These are phyloP conservation scores for Bimastos eiseni DNA, from an alignment of 2,888 invertebrate genomes.

Conservation along the genomic window DNA sequence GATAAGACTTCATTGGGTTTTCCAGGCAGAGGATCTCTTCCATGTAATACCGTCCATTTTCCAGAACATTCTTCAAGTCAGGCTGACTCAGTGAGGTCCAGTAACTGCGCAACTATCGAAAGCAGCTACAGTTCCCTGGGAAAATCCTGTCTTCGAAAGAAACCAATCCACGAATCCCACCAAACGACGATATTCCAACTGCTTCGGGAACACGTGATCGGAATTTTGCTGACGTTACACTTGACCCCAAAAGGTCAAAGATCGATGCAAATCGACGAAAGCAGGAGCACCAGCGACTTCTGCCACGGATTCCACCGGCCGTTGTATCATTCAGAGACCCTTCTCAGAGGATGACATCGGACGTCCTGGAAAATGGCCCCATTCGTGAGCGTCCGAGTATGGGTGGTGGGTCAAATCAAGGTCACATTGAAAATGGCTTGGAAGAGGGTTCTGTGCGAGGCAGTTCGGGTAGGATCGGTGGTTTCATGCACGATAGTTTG, in stretches of 20 bases:
- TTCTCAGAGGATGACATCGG: background rate
- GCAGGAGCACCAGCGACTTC: background rate
- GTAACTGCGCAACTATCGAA: background rate
- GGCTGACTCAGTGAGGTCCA: background rate
- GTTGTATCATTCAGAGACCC: background rate
- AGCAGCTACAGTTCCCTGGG: background rate
- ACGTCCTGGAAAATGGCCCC: background rate
- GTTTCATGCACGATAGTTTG: background rate
- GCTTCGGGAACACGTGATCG: background rate
- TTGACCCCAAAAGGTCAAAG: background rate
- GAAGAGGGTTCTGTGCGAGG: background rate
- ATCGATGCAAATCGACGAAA: background rate
- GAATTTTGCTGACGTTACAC: background rate
- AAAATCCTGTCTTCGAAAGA: conserved; percentile 13
- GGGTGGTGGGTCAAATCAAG: background rate
- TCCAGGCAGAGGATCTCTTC: background rate
- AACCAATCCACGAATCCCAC: background rate
- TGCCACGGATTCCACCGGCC: background rate
- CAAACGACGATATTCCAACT: background rate
- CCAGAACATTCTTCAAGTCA: conserved; percentile 3
- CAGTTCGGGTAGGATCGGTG: background rate
- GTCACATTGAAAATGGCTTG: background rate
- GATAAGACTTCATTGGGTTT: background rate
- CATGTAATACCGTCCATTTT: background rate
- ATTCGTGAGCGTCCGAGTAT: background rate